phyloP scores from a whole-genome alignment of 2,888 invertebrate species.

The Hydrotaea diabolus region DNA sequence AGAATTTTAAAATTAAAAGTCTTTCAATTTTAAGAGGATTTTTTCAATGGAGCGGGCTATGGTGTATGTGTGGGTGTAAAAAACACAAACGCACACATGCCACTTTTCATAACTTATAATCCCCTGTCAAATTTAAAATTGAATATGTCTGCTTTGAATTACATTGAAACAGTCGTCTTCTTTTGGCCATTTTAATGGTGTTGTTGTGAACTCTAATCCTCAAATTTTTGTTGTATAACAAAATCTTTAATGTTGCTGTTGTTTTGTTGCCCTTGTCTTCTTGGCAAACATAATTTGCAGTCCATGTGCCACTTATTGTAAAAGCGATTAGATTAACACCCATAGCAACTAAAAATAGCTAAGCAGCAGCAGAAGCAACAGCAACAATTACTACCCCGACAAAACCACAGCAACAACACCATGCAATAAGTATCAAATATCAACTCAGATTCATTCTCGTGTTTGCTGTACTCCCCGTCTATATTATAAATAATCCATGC shows the following conservation, averaged over 20 bases:
- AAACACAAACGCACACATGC: background rate
- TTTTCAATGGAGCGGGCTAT: background rate
- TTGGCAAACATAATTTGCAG: slow-evolving; percentile 15
- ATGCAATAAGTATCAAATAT: background rate
- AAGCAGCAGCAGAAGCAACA: slow-evolving; percentile 17
- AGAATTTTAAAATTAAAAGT: background rate
- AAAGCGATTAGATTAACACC: slow-evolving; percentile 49
- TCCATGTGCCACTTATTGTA: background rate
- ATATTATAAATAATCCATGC: slow-evolving; percentile 18
- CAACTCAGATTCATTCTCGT: background rate
- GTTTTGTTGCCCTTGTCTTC: background rate
- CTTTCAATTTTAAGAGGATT: slow-evolving; percentile 12
- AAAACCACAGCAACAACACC: background rate
- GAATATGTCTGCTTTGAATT: background rate
- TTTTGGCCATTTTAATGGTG: background rate
- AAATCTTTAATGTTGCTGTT: background rate
- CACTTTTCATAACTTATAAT: background rate
- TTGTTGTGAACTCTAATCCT: background rate
- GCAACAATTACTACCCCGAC: background rate
- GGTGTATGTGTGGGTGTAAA: background rate
- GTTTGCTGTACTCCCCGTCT: background rate
- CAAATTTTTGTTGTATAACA: slow-evolving; percentile 4
- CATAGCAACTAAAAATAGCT: slow-evolving; percentile 36
- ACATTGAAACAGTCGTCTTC: background rate
- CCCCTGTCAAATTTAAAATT: slow-evolving; percentile 8